Evolutionary conservation across 2,797 vertebrate genomes (phyloP), one percentile per base, ranked within the genome.

Genomic region (Bryconaethiops microstoma): DNA sequence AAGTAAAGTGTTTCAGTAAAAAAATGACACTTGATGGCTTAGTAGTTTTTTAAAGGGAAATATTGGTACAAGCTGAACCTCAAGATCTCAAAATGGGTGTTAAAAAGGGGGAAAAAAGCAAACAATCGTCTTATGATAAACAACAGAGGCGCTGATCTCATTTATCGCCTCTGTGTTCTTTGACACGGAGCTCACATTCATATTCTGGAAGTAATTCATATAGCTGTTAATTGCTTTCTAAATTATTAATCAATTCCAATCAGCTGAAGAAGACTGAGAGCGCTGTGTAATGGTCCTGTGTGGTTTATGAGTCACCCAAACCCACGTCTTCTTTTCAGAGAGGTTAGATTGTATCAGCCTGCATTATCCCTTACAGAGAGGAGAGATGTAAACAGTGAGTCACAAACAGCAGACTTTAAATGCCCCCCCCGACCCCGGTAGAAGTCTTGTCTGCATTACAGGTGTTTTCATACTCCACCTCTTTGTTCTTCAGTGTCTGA

Each of bases 361-460:
- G 60, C 48, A 52, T 68, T 60, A 74, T 67, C 35, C 59, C 50
- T 67, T 69, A 60, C 57, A 77, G 54, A 71, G 63, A 77, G 76
- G 54, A 71, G 63, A 77, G 54, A 77, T 23, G 71, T 82, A 84
- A 86, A 82, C 75, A 79, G 60, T 83, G 81, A 85, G 77, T 85
- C 83, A 84, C 62, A 74, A 78, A 64, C 67, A 68, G 80, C 77
- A 82, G 23, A 14, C 48, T 78, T 59, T 64, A 71, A 64, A 80
- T 79, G 42, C 17, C 62, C 52, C 35, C 52, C n/a, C n/a, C n/a
- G n/a, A n/a, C n/a, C n/a, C n/a, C 35, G 23, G 77, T 74, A 65
- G 75, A 78, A 83, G 52, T 60, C 45, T 76, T 76, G 59, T 84
- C 42, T 59, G 55, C 67, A 63, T 23, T 71, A 40, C 40, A 54